Conservation (phyloP, 2,797 vertebrate species). For the Meriones psammophilus region DNA sequence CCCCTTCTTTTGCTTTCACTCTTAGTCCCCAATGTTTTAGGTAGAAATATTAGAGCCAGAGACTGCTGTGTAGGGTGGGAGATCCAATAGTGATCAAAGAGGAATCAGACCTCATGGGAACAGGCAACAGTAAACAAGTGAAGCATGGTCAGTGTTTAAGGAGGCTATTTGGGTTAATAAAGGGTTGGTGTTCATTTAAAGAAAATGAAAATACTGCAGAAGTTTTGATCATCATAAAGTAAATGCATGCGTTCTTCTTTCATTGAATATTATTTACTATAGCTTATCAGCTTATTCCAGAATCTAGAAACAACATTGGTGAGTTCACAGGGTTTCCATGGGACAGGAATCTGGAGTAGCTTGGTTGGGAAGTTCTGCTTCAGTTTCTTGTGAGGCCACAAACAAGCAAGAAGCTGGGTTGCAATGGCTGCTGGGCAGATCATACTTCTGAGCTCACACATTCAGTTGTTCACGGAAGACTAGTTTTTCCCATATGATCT, state of each 20-base stretch:
- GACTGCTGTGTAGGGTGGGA: not conserved
- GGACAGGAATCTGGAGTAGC: not conserved
- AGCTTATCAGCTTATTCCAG: not conserved
- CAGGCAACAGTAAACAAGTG: not conserved
- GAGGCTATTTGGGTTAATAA: not conserved
- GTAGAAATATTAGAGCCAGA: not conserved
- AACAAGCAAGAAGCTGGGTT: not conserved
- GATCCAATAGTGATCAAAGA: not conserved
- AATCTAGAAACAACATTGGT: not conserved
- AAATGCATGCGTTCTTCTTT: not conserved
- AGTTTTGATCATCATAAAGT: not conserved
- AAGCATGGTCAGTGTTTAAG: not conserved
- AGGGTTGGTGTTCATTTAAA: not conserved
- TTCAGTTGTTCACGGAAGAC: not conserved
- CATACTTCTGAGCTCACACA: not conserved
- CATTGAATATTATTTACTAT: not conserved
- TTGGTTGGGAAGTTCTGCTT: not conserved
- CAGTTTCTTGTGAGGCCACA: not conserved
- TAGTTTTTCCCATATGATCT: not conserved
- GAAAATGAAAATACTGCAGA: slow-evolving; percentile 32
- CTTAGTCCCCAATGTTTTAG: not conserved
- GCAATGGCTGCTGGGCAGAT: not conserved
- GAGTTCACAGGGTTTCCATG: not conserved
- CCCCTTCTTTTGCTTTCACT: not conserved
- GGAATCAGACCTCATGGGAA: not conserved